Conservation (phyloP, 2,888 invertebrate genomes). For the Fragum sueziense region DNA sequence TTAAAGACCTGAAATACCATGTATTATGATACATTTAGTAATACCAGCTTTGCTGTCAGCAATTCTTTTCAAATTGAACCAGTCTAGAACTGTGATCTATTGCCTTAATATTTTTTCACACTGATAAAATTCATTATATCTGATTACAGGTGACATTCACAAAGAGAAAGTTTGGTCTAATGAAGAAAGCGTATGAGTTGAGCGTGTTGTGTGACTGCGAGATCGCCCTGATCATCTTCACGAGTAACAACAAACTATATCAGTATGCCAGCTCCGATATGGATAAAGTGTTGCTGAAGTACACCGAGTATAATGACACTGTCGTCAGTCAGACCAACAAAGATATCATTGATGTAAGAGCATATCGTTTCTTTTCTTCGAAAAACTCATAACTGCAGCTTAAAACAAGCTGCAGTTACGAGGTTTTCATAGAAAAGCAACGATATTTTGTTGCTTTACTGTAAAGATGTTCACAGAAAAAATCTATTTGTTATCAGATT, state of each 20-base stretch:
- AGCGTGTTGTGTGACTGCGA: constrained; percentile 99
- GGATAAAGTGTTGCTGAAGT: constrained; percentile 98
- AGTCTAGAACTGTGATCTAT: too few relatives aligned
- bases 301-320: constrained; percentile 99
- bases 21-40: too few relatives aligned
- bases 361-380: background rate
- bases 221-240: constrained; percentile 99
- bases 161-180: constrained; percentile 99
- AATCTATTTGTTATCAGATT: too few relatives aligned
- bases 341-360: constrained; percentile 97
- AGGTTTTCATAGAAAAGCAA: too few relatives aligned
- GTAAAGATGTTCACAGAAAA: too few relatives aligned
- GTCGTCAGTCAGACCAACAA: constrained; percentile 99
- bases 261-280: constrained; percentile 99
- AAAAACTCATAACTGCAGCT: background rate
- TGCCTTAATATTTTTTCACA: too few relatives aligned
- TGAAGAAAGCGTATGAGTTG: constrained; percentile 99
- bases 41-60: too few relatives aligned
- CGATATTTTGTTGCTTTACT: too few relatives aligned
- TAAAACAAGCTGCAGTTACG: background rate
- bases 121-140: too few relatives aligned
- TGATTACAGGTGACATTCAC: constrained; percentile 97
- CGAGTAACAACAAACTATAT: constrained; percentile 97
- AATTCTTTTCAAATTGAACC: too few relatives aligned
- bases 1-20: too few relatives aligned